These are phyloP conservation scores for Anniella stebbinsi DNA, from an alignment of 2,797 vertebrate genomes.

Conservation along the genomic window DNA sequence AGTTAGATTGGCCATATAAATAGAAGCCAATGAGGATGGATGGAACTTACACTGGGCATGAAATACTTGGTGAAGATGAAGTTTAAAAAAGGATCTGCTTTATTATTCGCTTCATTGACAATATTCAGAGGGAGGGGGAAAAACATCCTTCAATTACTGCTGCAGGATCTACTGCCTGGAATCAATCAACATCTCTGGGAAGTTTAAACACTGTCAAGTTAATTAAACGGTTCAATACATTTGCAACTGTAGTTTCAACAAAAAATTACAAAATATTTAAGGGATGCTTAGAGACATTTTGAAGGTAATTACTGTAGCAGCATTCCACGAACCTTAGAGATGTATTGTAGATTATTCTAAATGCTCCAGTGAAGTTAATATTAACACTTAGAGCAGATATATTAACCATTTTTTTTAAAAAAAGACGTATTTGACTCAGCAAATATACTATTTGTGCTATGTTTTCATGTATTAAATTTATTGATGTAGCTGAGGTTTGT, in stretches of 20 bases:
- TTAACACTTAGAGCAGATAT: constrained; percentile 37
- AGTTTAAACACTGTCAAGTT: constrained; percentile 73
- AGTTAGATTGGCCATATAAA: not conserved
- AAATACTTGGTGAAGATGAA: constrained; percentile 10
- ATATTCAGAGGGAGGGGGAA: constrained; percentile 32
- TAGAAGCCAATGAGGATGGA: not conserved
- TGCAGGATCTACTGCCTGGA: constrained; percentile 69
- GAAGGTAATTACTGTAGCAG: constrained; percentile 65
- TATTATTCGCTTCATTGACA: constrained; percentile 67
- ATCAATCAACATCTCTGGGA: constrained; percentile 69
- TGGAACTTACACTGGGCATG: not conserved
- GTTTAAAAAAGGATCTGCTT: constrained; percentile 19
- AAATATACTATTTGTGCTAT: constrained; percentile 15
- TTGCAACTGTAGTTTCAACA: constrained; percentile 59
- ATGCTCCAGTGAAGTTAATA: constrained; percentile 56
- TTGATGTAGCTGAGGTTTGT: not conserved
- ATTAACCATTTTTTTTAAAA: constrained; percentile 45
- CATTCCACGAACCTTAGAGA: constrained; percentile 58
- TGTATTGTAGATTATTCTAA: constrained; percentile 54
- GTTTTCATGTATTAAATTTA: constrained; percentile 7
- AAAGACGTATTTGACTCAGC: constrained; percentile 35
- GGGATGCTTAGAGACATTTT: constrained; percentile 60
- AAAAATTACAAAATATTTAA: constrained; percentile 63
- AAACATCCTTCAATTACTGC: constrained; percentile 65
- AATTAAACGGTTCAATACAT: constrained; percentile 75